phyloP scores from a whole-genome alignment of 1,140 invertebrate genomes.

The Ceratosolen solmsi region DNA sequence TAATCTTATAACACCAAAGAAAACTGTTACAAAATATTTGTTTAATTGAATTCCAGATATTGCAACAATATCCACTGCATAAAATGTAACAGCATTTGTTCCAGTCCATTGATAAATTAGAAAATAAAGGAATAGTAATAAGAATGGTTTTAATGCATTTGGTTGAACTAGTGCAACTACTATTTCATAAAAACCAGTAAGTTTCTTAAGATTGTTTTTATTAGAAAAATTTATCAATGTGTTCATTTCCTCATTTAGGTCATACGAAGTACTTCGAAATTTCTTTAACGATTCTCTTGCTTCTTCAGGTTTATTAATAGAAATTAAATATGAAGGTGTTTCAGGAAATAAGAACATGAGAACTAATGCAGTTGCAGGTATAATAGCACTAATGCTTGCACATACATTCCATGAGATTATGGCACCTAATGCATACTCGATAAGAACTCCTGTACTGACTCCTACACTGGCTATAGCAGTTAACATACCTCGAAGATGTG shows the following conservation, averaged over 20 bases:
- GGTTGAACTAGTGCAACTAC: constrained; percentile 76
- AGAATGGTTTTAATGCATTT: constrained; percentile 79
- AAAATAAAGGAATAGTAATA: constrained; percentile 79
- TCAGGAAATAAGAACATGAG: constrained; percentile 80
- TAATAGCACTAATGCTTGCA: constrained; percentile 75
- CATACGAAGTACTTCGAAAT: constrained; percentile 78
- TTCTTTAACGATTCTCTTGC: constrained; percentile 76
- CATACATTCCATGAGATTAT: constrained; percentile 76
- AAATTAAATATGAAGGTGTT: constrained; percentile 81
- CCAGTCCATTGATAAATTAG: constrained; percentile 84
- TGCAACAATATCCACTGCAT: constrained; percentile 83
- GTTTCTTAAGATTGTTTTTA: constrained; percentile 77
- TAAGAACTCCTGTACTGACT: constrained; percentile 77
- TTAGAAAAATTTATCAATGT: constrained; percentile 77
- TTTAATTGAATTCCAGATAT: constrained; percentile 77
- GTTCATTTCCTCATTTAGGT: constrained; percentile 78
- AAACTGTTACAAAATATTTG: constrained; percentile 79
- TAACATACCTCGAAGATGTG: constrained; percentile 80
- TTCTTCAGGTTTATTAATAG: constrained; percentile 77
- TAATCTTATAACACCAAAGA: constrained; percentile 79
- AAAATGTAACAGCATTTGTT: constrained; percentile 86
- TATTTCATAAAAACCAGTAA: constrained; percentile 75
- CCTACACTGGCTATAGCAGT: constrained; percentile 79
- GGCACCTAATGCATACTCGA: constrained; percentile 79
- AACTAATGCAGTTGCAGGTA: constrained; percentile 76